Base-by-base conservation (phyloP, 1,140 invertebrate genomes). In the Papilio polytes region DNA sequence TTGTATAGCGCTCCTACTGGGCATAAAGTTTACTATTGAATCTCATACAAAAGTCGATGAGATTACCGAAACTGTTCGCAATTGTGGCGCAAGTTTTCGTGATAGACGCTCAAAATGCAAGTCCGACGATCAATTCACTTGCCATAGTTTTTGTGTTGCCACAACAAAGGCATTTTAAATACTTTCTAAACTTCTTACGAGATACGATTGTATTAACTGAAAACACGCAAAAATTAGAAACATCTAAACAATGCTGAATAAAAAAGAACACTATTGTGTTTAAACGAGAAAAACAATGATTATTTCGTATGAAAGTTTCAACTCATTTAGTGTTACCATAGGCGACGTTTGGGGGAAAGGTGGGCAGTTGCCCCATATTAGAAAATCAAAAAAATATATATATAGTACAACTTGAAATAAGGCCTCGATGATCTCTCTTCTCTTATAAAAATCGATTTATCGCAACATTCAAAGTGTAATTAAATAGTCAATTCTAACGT, bases 151-250 rank as follows among this genome's bases (percentile, higher is more conserved):
- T 70, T 70, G 15, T 13, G 59, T 63, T 63, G 20, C 59, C 63
- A 13, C 26, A 70, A 70, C 26, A 70, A 70, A 70, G 63, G 26
- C 26, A 15, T 31, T 70, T 70, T 70, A 36, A 70, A 13, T 15
- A 70, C 63, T 70, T 70, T 70, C 63, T 70, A 70, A 70, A 70
- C 63, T 70, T 70, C 31, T 70, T 70, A 70, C 63, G 22, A 22
- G 59, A 63, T 63, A 22, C 26, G 13, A 70, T 70, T 70, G 63
- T 70, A 31, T 70, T 15, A 70, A 31, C 12, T 63, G 59, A 12
- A 63, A 63, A 63, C 59, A 63, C 22, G 59, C 22, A 63, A 63
- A 63, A 63, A 63, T 63, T 26, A 26, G n/a, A 22, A 63, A 56
- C 53, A 22, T 63, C 59, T 63, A 26, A 63, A 63, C 59, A 63